A percentile compares a stretch with the other conserved stretches of the same genome.
Evolutionary conservation across 1,140 invertebrate species (phyloP).

Genomic region (Drosophila sechellia): DNA sequence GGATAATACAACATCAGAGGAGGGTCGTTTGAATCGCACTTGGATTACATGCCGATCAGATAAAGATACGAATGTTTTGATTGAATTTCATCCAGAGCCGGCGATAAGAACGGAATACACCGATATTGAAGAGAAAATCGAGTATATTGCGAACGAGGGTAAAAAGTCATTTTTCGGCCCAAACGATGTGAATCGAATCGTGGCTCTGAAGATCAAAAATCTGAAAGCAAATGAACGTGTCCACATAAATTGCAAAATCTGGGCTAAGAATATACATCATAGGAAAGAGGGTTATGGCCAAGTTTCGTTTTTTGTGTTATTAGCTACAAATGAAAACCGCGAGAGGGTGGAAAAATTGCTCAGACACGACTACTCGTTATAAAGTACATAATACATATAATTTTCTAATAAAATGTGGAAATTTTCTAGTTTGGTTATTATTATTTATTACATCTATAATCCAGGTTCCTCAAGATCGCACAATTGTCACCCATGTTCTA

Average conservation of each 20-base stretch:
- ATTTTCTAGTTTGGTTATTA: background rate
- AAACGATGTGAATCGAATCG: slow-evolving; percentile 45
- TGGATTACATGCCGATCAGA: slow-evolving; percentile 45
- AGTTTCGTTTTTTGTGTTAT: slow-evolving; percentile 24
- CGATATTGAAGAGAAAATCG: slow-evolving; percentile 7
- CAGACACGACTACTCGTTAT: slow-evolving; percentile 14
- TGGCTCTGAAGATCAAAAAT: slow-evolving; percentile 53
- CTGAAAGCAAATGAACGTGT: slow-evolving; percentile 9
- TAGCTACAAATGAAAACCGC: background rate
- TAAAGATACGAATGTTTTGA: background rate
- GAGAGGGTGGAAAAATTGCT: background rate
- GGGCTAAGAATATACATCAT: slow-evolving; percentile 50
- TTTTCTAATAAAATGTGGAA: background rate
- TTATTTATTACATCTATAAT: background rate
- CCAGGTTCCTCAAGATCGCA: slow-evolving; percentile 88
- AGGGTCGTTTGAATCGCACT: slow-evolving; percentile 31
- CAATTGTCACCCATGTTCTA: slow-evolving; percentile 93
- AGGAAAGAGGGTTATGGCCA: slow-evolving; percentile 12
- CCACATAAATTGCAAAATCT: slow-evolving; percentile 46
- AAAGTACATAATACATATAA: background rate
- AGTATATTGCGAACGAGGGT: background rate
- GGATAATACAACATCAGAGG: background rate
- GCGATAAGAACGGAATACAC: slow-evolving; percentile 36
- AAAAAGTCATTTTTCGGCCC: slow-evolving; percentile 8
- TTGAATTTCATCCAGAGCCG: slow-evolving; percentile 46